Conservation (phyloP, 2,888 invertebrate species). For the Strigamia transsilvanica region DNA sequence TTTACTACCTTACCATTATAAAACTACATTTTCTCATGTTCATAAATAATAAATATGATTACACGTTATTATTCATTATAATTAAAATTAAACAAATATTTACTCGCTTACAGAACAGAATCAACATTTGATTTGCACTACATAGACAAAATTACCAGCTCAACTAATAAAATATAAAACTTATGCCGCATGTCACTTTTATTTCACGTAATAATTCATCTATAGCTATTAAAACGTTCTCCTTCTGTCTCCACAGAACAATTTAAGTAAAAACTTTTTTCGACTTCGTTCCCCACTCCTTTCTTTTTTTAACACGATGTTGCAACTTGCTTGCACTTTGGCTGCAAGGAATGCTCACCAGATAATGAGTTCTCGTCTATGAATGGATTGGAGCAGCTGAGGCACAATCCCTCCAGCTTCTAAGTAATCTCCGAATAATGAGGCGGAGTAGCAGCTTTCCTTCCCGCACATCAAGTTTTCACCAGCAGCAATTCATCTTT, state of each 20-base stretch:
- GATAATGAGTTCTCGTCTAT: constrained; percentile 47
- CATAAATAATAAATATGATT: too few species aligned
- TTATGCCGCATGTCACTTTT: too few species aligned
- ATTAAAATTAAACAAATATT: too few species aligned
- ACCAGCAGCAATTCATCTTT: constrained; percentile 49
- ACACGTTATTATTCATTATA: too few species aligned
- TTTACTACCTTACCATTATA: too few species aligned
- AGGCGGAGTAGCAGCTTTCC: constrained; percentile 47
- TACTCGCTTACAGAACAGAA: too few species aligned
- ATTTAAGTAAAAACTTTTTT: constrained; percentile 43
- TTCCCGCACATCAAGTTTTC: constrained; percentile 45
- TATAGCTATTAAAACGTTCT: not conserved
- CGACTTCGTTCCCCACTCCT: not conserved
- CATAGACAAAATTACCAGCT: too few species aligned
- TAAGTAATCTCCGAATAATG: constrained; percentile 49
- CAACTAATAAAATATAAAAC: too few species aligned
- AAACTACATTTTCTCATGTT: too few species aligned
- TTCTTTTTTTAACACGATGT: constrained; percentile 28
- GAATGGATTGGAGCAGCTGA: constrained; percentile 49
- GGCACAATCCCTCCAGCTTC: constrained; percentile 49
- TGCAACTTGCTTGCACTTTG: constrained; percentile 46
- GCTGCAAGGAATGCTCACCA: constrained; percentile 48
- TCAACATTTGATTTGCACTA: too few species aligned
- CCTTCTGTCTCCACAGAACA: not conserved
- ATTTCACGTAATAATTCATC: not conserved